A percentile compares a stretch with the other conserved stretches of the same genome.
These are phyloP conservation scores for Hydra vulgaris DNA, from an alignment of 30 jellyfish, hydroid and myxozoan genomes.

Conservation along the genomic window DNA sequence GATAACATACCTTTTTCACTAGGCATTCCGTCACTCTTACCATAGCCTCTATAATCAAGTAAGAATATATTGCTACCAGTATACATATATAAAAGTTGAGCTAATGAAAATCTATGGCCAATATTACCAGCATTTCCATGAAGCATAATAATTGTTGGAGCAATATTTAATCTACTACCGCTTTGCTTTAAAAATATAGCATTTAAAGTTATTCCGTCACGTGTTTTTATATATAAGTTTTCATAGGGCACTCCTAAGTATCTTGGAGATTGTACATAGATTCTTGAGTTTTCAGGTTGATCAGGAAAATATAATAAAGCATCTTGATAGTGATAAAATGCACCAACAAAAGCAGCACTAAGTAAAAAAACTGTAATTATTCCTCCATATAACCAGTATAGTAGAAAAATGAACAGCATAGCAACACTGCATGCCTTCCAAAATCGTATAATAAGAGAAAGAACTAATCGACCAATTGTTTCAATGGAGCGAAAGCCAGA, in stretches of 20 bases:
- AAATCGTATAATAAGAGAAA: conserved; percentile 50
- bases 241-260: conserved; percentile 77
- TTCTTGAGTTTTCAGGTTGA: conserved; percentile 86
- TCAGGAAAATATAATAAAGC: conserved; percentile 84
- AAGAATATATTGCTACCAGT: conserved; percentile 80
- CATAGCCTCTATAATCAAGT: conserved; percentile 86
- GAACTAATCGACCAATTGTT: conserved; percentile 62
- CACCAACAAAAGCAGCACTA: conserved; percentile 71
- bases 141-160: conserved; percentile 65
- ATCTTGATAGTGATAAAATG: conserved; percentile 88
- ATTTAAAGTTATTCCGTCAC: conserved; percentile 57
- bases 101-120: conserved; percentile 73
- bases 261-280: conserved; percentile 78
- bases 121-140: conserved; percentile 95
- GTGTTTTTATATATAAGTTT: conserved; percentile 52
- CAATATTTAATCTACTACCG: conserved; percentile 32
- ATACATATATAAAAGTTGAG: conserved; percentile 46
- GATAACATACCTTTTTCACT: conserved; percentile 93
- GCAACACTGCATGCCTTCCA: conserved; percentile 91
- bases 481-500: conserved; percentile 75
- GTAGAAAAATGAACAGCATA: conserved; percentile 42
- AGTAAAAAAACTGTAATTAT: conserved; percentile 47
- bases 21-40: conserved; percentile 83
- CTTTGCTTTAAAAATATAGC: conserved; percentile 60
- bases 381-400: conserved; percentile 89